Percentiles rank a stretch among this genome's conserved stretches.
phyloP scores from a whole-genome alignment of 1,140 invertebrate species.

The Eurosta solidaginis region DNA sequence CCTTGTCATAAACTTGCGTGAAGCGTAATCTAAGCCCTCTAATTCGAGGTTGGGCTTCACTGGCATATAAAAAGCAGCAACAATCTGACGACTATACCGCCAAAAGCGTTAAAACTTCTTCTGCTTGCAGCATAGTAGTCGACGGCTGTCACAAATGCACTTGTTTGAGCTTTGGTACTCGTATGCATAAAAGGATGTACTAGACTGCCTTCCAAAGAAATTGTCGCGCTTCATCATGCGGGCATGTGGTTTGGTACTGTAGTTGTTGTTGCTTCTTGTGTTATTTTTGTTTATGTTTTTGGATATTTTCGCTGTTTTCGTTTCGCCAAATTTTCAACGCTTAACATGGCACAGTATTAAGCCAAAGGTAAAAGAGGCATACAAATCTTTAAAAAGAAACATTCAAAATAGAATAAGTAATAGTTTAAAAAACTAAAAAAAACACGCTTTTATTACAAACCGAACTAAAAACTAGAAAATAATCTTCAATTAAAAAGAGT shows the following conservation, averaged over 20 bases:
- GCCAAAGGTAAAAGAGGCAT: conserved; percentile 47
- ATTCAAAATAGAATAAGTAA: neutral
- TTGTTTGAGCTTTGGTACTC: neutral
- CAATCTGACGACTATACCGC: neutral
- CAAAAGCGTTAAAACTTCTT: neutral
- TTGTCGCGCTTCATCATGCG: neutral
- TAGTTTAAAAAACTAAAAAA: neutral
- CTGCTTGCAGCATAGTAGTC: neutral
- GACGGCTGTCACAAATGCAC: conserved; percentile 11
- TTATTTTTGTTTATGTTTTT: neutral
- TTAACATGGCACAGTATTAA: conserved; percentile 56
- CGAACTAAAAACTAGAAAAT: neutral
- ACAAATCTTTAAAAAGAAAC: conserved; percentile 16
- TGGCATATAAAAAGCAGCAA: too few species aligned
- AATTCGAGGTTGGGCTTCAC: too few species aligned
- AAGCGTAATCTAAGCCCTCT: too few species aligned
- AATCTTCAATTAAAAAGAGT: too few species aligned
- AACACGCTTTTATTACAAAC: neutral
- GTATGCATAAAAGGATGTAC: neutral
- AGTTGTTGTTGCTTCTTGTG: neutral
- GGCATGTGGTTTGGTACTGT: neutral
- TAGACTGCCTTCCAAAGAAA: neutral
- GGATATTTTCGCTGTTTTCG: neutral
- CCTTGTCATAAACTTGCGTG: too few species aligned
- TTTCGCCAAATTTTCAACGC: conserved; percentile 44